These are phyloP conservation scores for Hystrix cristata DNA, from an alignment of 2,113 vertebrate species.

Conservation along the genomic window DNA sequence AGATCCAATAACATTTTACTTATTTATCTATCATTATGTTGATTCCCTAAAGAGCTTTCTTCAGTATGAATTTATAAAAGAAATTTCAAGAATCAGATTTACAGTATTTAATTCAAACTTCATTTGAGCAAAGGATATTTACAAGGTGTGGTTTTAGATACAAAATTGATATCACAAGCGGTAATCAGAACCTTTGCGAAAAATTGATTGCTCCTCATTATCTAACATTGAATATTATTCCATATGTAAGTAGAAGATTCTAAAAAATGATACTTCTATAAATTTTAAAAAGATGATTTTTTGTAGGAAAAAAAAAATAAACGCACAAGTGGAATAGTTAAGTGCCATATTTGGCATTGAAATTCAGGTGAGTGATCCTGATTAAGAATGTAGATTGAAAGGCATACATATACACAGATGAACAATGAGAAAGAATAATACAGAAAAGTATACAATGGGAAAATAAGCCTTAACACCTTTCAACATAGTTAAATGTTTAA, in stretches of 20 bases:
- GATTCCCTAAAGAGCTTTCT: not conserved
- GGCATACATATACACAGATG: too few relatives aligned
- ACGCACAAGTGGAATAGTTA: not conserved
- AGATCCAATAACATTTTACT: not conserved
- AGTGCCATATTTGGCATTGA: not conserved
- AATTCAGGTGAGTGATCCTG: not conserved
- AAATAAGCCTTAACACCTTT: not conserved
- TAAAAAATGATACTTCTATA: not conserved
- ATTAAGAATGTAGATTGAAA: not conserved
- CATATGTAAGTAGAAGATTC: not conserved
- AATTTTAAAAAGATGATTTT: conserved; percentile 20
- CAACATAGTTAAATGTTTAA: conserved; percentile 50
- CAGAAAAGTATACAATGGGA: not conserved
- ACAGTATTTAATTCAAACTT: not conserved
- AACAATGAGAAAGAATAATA: not conserved
- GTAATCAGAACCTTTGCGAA: not conserved
- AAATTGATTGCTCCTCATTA: not conserved
- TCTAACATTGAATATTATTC: not conserved
- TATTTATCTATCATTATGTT: not conserved
- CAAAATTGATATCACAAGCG: not conserved
- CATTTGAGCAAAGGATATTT: not conserved
- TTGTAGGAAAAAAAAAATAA: conserved; percentile 10
- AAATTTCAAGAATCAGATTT: not conserved
- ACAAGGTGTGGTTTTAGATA: not conserved
- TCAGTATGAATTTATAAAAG: not conserved